Conservation (phyloP, 2,797 vertebrate genomes). For the Crenichthys baileyi region DNA sequence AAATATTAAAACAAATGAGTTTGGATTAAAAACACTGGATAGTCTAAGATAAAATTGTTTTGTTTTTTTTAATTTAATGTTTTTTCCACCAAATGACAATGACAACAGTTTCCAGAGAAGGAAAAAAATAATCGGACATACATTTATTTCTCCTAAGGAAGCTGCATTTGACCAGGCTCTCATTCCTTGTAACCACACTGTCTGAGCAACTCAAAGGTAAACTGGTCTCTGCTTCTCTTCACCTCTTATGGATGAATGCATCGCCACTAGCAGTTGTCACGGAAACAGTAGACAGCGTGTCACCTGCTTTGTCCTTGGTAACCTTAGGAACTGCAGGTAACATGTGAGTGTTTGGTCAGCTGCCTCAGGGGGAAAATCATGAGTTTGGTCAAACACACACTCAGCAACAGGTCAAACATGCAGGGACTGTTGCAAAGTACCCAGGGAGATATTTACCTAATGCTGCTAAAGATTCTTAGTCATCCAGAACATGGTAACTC, state of each 20-base stretch:
- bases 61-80: no score
- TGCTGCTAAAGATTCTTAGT: no score
- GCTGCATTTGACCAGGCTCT: not conserved
- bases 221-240: not conserved
- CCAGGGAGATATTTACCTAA: not conserved
- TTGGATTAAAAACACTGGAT: not conserved
- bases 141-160: not conserved
- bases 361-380: conserved; percentile 22
- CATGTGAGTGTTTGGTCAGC: conserved; percentile 24
- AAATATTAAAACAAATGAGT: not conserved
- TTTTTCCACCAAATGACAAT: not conserved
- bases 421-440: not conserved
- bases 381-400: conserved; percentile 20
- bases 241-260: conserved; percentile 15
- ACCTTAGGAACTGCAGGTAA: conserved; percentile 20
- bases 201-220: not conserved
- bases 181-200: not conserved
- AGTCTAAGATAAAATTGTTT: not conserved
- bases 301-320: conserved; percentile 36
- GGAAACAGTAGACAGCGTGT: conserved; percentile 29
- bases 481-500: no score
- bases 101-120: not conserved
- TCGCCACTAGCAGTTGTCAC: conserved; percentile 17
- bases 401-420: not conserved
- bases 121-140: not conserved